These are phyloP conservation scores for Cliona cf. orientalis DNA, from an alignment of 37 sponge, comb jelly and placozoan species.

Conservation along the genomic window DNA sequence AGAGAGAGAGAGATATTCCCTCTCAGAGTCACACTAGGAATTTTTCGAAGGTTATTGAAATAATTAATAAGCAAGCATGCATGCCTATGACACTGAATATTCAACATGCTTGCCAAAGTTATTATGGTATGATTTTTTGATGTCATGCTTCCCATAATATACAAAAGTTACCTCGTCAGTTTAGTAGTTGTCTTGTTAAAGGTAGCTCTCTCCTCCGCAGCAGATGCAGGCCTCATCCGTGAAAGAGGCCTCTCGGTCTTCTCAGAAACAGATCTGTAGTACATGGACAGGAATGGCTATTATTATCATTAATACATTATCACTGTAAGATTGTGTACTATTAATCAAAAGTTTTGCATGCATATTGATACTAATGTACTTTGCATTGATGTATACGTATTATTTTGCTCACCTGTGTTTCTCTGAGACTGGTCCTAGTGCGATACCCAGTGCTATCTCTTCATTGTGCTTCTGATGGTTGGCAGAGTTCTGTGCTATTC, in stretches of 20 bases:
- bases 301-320: too few relatives aligned
- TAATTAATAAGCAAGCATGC: too few relatives aligned
- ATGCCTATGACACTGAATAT: too few relatives aligned
- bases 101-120: too few relatives aligned
- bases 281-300: too few relatives aligned
- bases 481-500: constrained; percentile 36
- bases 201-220: constrained; percentile 33
- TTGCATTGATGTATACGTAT: not conserved
- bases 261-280: constrained; percentile 58
- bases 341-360: not conserved
- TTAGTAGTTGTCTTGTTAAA: constrained; percentile 31
- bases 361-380: not conserved
- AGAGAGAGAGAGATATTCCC: too few relatives aligned
- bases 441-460: constrained; percentile 61
- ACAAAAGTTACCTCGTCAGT: constrained; percentile 61
- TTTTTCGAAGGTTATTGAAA: too few relatives aligned
- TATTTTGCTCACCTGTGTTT: constrained; percentile 49
- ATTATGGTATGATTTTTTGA: too few relatives aligned
- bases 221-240: constrained; percentile 48
- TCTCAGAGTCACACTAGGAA: too few relatives aligned
- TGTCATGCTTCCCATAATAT: too few relatives aligned
- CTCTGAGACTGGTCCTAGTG: constrained; percentile 57
- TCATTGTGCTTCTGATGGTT: constrained; percentile 37
- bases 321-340: too few relatives aligned
- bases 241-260: constrained; percentile 54